A percentile compares a stretch with the other conserved stretches of the same genome.
Evolutionary conservation across 1,140 invertebrate species (phyloP).

Genomic region (Aricia agestis): DNA sequence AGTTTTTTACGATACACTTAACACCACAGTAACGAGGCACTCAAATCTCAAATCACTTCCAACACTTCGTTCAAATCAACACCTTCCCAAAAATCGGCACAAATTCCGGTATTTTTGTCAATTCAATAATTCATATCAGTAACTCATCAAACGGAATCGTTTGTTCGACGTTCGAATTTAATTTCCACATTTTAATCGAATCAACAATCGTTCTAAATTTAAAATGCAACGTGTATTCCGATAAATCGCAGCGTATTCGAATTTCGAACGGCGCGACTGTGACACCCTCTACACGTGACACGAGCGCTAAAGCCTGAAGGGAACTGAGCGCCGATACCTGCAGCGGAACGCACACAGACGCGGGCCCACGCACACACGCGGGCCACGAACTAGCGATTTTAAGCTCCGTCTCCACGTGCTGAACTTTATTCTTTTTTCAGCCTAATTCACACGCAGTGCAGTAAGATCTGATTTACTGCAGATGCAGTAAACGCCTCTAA

Average conservation of each 20-base stretch:
- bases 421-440: slow-evolving; percentile 34
- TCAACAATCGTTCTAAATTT: slow-evolving; percentile 16
- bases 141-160: not conserved
- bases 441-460: slow-evolving; percentile 39
- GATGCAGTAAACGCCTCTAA: slow-evolving; percentile 24
- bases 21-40: not conserved
- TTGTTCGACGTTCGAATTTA: not conserved
- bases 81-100: slow-evolving; percentile 1
- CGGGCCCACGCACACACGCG: slow-evolving; percentile 43
- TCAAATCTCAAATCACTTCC: slow-evolving; percentile 10
- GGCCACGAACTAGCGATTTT: slow-evolving; percentile 47
- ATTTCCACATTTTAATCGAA: not conserved
- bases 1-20: not conserved
- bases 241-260: slow-evolving; percentile 27
- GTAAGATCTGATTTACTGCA: slow-evolving; percentile 35
- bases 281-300: slow-evolving; percentile 29
- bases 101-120: not conserved
- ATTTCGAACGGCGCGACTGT: slow-evolving; percentile 18
- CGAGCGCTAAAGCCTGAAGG: slow-evolving; percentile 47
- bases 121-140: slow-evolving; percentile 1
- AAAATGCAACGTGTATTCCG: slow-evolving; percentile 19
- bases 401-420: slow-evolving; percentile 52
- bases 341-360: slow-evolving; percentile 61
- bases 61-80: slow-evolving; percentile 12
- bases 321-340: slow-evolving; percentile 67